A percentile compares a stretch with the other conserved stretches of the same genome.
phyloP scores from a whole-genome alignment of 2,797 vertebrate genomes.

The Sternarchorhynchus goeldii region DNA sequence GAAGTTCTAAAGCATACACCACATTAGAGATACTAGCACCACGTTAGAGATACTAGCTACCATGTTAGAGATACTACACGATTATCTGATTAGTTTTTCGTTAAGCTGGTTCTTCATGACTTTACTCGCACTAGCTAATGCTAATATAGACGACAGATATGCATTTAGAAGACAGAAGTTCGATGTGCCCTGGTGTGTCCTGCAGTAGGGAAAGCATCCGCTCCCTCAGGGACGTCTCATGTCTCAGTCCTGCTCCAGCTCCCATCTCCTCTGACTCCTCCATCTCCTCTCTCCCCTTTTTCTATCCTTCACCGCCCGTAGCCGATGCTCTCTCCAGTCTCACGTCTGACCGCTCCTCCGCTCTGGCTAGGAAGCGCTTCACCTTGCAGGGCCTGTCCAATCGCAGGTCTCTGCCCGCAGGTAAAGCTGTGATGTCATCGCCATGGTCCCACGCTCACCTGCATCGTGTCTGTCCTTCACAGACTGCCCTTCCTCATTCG shows the following conservation, averaged over 20 bases:
- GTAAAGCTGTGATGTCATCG: constrained; percentile 73
- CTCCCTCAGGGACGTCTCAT: neutral
- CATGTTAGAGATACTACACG: no score
- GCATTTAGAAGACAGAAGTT: neutral
- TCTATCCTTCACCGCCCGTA: constrained; percentile 69
- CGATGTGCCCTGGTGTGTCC: no score
- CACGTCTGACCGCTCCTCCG: constrained; percentile 81
- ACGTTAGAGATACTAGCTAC: no score
- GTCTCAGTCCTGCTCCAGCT: neutral
- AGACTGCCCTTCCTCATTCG: constrained; percentile 16
- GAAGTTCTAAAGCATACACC: neutral
- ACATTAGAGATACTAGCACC: no score
- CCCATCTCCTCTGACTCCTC: constrained; percentile 57
- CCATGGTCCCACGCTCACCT: constrained; percentile 14
- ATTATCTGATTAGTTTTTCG: neutral
- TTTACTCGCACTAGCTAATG: neutral
- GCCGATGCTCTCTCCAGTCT: constrained; percentile 81
- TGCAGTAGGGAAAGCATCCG: no score
- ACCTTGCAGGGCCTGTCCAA: constrained; percentile 94
- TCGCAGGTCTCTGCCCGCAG: constrained; percentile 89
- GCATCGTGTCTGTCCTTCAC: constrained; percentile 27
- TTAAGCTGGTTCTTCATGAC: neutral
- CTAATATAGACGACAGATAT: neutral
- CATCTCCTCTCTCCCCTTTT: constrained; percentile 57
- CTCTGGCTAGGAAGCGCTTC: constrained; percentile 92